Base-by-base conservation (phyloP, 2,888 invertebrate species). In the Caenorhabditis angaria region DNA sequence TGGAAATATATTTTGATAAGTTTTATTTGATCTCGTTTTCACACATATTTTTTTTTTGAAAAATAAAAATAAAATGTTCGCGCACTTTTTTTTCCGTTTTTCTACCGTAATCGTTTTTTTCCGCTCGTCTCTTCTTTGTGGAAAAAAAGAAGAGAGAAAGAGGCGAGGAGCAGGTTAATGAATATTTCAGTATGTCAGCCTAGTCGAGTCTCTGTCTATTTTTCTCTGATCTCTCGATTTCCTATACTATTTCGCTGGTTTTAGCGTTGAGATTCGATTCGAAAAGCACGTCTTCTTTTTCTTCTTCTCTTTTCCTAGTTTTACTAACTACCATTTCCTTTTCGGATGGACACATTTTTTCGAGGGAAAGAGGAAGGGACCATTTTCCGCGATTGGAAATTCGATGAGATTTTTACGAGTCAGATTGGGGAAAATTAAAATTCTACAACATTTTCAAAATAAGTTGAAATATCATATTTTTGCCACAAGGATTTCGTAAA, bases 171-270 rank as follows among this genome's bases (percentile, higher is more conserved):
- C 54, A 54, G 69, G 69, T 69, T 69, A 64, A 69, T 69, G 69
- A 69, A 70, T 70, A 65, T 70, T 70, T 70, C 70, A 70, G 65
- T 59, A 53, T 53, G 50, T 62, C 62, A 53, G 62, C 59, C 50
- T 24, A 50, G 50, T 24, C 24, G 50, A 50, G 22, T 24, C 24
- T 50, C 50, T n/a, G 22, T 50, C 22, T 50, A 8, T 22, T 22
- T 10, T 22, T 50, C 50, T 50, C 22, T 22, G 50, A 20, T 24
- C 50, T 50, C 50, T 22, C 22, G 4, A 4, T 22, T 22, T 50
- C n/a, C 10, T 22, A 22, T 24, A n/a, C 20, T 50, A 10, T 50
- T 2, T 41, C 3, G 41, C 18, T 14, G 41, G 5, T 14, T 3
- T 18, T 5, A 32, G 41, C 41, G 41, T 41, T 41, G 41, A 41